A percentile compares a stretch with the other conserved stretches of the same genome.
Conservation (phyloP, 2,113 vertebrate genomes). For the Numenius arquata region DNA sequence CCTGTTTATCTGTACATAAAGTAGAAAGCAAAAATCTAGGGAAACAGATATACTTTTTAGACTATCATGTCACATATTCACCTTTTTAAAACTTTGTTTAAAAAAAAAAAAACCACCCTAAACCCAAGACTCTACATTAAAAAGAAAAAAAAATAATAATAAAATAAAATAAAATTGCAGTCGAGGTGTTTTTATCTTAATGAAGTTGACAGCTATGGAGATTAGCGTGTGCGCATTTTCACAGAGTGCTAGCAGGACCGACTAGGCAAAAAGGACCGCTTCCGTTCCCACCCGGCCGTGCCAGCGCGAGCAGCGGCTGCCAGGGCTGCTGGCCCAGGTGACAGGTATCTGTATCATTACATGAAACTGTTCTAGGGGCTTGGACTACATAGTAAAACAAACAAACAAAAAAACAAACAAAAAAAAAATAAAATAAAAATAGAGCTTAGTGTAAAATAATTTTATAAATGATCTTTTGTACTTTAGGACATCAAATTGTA, state of each 20-base stretch:
- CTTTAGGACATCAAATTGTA: conserved; percentile 99
- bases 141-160: not conserved
- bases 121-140: conserved; percentile 69
- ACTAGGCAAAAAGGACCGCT: conserved; percentile 72
- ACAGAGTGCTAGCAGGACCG: conserved; percentile 71
- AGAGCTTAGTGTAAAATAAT: conserved; percentile 95
- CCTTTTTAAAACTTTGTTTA: conserved; percentile 75
- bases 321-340: conserved; percentile 87
- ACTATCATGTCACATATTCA: conserved; percentile 78
- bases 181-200: conserved; percentile 56
- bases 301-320: conserved; percentile 73
- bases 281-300: conserved; percentile 70
- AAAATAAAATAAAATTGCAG: not conserved
- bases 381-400: conserved; percentile 88
- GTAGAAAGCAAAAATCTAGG: conserved; percentile 79
- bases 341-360: conserved; percentile 93
- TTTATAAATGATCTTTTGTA: conserved; percentile 99
- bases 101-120: conserved; percentile 49
- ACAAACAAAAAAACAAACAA: conserved; percentile 60
- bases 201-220: conserved; percentile 67
- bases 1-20: conserved; percentile 81
- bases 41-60: conserved; percentile 75
- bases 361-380: conserved; percentile 91
- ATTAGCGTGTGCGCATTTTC: conserved; percentile 67
- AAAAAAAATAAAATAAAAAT: conserved; percentile 83